phyloP scores from a whole-genome alignment of 2,888 invertebrate species.

The Pycnomerus fuliginosus region DNA sequence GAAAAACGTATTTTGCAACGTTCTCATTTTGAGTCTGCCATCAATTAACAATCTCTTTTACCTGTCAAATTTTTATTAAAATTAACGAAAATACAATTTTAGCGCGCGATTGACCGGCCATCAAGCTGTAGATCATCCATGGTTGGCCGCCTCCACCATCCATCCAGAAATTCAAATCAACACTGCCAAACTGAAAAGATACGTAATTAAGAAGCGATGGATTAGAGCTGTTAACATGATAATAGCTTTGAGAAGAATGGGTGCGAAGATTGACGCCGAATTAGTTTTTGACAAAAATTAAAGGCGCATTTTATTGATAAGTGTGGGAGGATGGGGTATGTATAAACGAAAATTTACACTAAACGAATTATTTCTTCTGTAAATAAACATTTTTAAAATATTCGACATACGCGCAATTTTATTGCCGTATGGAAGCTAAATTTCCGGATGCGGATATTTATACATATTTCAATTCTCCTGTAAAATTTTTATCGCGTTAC shows the following conservation, averaged over 20 bases:
- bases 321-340: not conserved
- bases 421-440: no score
- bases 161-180: constrained; percentile 70
- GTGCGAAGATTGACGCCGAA: constrained; percentile 70
- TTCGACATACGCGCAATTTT: no score
- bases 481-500: no score
- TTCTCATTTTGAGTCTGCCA: no score
- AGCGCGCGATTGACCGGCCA: constrained; percentile 73
- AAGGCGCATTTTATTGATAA: not conserved
- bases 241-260: constrained; percentile 83
- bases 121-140: constrained; percentile 74
- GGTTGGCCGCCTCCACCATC: constrained; percentile 66
- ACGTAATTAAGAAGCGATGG: constrained; percentile 89
- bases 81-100: constrained; percentile 34
- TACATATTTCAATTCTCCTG: no score
- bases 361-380: no score
- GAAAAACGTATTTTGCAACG: no score
- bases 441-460: no score
- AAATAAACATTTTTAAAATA: no score
- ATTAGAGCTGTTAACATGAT: constrained; percentile 87
- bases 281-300: constrained; percentile 19
- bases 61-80: no score
- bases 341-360: no score
- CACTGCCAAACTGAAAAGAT: constrained; percentile 79
- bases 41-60: no score